Percentiles rank a stretch among this genome's conserved stretches.
phyloP scores from a whole-genome alignment of 1,140 invertebrate species.

The Scaptomyza hsui region DNA sequence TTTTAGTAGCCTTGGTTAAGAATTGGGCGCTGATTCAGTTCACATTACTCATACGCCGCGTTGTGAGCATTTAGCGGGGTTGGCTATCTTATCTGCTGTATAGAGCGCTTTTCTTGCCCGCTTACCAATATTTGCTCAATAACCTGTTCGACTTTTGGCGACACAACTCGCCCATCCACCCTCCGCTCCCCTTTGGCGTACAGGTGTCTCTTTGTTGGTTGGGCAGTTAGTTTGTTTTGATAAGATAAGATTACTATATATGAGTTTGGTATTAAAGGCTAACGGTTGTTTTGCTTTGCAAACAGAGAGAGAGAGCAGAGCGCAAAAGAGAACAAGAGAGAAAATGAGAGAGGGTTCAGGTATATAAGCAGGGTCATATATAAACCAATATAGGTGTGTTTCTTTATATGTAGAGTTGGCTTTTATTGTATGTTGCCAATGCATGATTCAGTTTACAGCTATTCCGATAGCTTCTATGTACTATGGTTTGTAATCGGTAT shows the following conservation, averaged over 20 bases:
- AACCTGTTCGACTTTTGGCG: constrained; percentile 65
- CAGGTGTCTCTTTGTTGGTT: constrained; percentile 35
- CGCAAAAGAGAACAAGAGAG: background rate
- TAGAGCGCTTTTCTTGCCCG: constrained; percentile 32
- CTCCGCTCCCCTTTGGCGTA: background rate
- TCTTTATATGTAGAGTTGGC: background rate
- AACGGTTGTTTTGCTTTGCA: constrained; percentile 56
- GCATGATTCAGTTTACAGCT: constrained; percentile 71
- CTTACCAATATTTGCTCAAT: constrained; percentile 79
- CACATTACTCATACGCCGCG: constrained; percentile 70
- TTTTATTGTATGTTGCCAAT: constrained; percentile 17
- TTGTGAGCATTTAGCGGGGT: constrained; percentile 1
- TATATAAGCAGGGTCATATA: background rate
- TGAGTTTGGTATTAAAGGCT: constrained; percentile 61
- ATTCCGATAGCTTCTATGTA: constrained; percentile 9
- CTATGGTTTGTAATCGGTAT: constrained; percentile 32
- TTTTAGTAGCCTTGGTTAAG: background rate
- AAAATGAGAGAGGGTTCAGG: background rate
- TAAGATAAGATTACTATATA: constrained; percentile 59
- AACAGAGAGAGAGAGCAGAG: constrained; percentile 32
- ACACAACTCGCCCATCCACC: background rate
- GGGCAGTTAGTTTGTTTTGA: constrained; percentile 7
- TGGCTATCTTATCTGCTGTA: constrained; percentile 62
- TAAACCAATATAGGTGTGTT: background rate
- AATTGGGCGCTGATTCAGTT: constrained; percentile 53